phyloP scores from a whole-genome alignment of 2,113 vertebrate species.

The Budorcas taxicolor region DNA sequence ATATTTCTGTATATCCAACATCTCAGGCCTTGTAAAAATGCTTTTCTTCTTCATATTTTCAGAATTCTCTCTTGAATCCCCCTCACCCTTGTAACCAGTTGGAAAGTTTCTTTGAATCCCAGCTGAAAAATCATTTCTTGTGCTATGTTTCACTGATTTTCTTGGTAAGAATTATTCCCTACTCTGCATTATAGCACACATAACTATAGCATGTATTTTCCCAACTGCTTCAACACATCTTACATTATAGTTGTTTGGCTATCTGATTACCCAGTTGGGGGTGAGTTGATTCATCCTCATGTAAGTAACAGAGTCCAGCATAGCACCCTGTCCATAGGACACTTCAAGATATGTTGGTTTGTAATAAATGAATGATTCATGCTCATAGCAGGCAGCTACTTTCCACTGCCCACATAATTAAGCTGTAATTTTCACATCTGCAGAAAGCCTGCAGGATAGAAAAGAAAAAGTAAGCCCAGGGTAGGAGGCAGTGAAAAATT shows the following conservation, averaged over 20 bases:
- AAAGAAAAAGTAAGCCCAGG: background rate
- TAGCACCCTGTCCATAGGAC: background rate
- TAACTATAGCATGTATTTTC: background rate
- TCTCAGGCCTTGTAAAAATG: background rate
- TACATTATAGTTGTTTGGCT: background rate
- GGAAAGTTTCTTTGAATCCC: background rate
- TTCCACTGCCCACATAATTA: conserved; percentile 36
- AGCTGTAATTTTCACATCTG: conserved; percentile 57
- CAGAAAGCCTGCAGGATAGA: background rate
- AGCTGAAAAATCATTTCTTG: background rate
- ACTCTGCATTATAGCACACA: background rate
- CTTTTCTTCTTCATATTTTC: background rate
- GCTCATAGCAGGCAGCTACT: conserved; percentile 6
- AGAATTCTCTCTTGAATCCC: background rate
- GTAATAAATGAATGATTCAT: conserved; percentile 1
- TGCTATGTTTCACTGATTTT: background rate
- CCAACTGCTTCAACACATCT: background rate
- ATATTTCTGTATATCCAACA: background rate
- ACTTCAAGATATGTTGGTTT: background rate
- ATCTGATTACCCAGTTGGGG: background rate
- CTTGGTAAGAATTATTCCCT: background rate
- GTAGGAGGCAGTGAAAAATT: conserved; percentile 29
- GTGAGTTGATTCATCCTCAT: background rate
- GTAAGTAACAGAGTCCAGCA: background rate
- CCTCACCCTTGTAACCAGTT: background rate